A percentile compares a stretch with the other conserved stretches of the same genome.
phyloP scores from a whole-genome alignment of 2,113 vertebrate genomes.

The Pimephales promelas region DNA sequence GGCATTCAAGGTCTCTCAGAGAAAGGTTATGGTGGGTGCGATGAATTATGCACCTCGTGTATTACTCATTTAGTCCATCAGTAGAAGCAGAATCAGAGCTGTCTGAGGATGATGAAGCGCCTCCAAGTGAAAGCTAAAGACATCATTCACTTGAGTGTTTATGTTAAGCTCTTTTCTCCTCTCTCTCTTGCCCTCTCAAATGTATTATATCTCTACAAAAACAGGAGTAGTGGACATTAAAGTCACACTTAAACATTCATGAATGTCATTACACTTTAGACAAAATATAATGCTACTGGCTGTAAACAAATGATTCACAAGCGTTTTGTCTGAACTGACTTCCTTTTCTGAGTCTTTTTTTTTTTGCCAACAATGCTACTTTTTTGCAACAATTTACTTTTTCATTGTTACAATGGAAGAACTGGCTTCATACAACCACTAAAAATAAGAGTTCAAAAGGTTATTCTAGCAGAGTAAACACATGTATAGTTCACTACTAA shows the following conservation, averaged over 20 bases:
- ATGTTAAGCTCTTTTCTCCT: neutral
- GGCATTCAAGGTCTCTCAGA: conserved; percentile 14
- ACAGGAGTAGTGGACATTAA: neutral
- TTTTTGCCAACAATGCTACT: no score
- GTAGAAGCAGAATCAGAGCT: conserved; percentile 26
- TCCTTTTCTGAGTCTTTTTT: neutral
- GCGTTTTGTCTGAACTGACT: neutral
- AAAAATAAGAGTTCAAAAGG: no score
- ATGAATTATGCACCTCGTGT: conserved; percentile 47
- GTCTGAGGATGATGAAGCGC: conserved; percentile 11
- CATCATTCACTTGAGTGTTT: conserved; percentile 44
- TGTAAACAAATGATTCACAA: neutral
- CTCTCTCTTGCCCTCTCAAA: neutral
- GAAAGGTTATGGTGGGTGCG: conserved; percentile 17
- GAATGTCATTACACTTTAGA: neutral
- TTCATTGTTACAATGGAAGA: no score
- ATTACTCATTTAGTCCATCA: conserved; percentile 40
- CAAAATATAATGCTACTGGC: neutral
- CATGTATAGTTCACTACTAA: neutral
- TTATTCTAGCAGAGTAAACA: no score
- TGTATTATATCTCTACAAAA: neutral
- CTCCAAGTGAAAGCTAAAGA: neutral
- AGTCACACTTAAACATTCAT: neutral
- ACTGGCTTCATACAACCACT: no score
- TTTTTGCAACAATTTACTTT: neutral